phyloP scores from a whole-genome alignment of 1,140 invertebrate species.

The Caenorhabditis briggsae region DNA sequence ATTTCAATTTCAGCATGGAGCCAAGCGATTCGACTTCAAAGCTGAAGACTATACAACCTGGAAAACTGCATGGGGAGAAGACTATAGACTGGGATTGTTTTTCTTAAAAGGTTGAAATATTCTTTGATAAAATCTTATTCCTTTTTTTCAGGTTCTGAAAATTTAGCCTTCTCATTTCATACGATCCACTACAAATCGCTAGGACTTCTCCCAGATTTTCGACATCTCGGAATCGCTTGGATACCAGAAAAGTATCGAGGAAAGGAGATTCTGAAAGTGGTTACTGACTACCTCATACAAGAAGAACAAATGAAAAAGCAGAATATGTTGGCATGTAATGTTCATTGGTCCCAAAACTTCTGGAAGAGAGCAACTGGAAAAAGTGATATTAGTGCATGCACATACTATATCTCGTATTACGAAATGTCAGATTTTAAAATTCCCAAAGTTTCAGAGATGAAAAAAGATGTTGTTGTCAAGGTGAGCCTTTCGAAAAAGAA shows the following conservation, averaged over 20 bases:
- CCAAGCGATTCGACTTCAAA: slow-evolving; percentile 9
- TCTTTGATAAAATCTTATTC: background rate
- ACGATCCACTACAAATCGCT: slow-evolving; percentile 43
- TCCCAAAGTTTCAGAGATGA: background rate
- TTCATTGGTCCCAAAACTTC: slow-evolving; percentile 40
- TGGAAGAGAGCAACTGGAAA: slow-evolving; percentile 12
- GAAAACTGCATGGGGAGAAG: slow-evolving; percentile 29
- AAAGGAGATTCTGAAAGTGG: slow-evolving; percentile 22
- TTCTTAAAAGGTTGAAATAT: background rate
- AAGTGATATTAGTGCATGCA: slow-evolving; percentile 33
- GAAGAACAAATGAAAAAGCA: slow-evolving; percentile 24
- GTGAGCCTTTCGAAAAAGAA: background rate
- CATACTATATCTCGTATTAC: slow-evolving; percentile 39
- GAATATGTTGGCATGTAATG: slow-evolving; percentile 45
- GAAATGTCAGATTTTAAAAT: slow-evolving; percentile 15
- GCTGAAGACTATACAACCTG: slow-evolving; percentile 6
- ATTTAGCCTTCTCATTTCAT: slow-evolving; percentile 5
- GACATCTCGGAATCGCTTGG: slow-evolving; percentile 43
- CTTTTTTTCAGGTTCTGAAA: slow-evolving; percentile 1
- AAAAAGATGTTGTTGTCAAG: slow-evolving; percentile 24
- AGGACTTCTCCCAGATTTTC: slow-evolving; percentile 5
- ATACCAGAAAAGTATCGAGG: slow-evolving; percentile 24
- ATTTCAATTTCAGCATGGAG: slow-evolving; percentile 35
- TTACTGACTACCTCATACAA: background rate
- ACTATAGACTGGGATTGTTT: background rate